A percentile compares a stretch with the other conserved stretches of the same genome.
phyloP scores from a whole-genome alignment of 2,797 vertebrate genomes.

The Sitta carolinensis region DNA sequence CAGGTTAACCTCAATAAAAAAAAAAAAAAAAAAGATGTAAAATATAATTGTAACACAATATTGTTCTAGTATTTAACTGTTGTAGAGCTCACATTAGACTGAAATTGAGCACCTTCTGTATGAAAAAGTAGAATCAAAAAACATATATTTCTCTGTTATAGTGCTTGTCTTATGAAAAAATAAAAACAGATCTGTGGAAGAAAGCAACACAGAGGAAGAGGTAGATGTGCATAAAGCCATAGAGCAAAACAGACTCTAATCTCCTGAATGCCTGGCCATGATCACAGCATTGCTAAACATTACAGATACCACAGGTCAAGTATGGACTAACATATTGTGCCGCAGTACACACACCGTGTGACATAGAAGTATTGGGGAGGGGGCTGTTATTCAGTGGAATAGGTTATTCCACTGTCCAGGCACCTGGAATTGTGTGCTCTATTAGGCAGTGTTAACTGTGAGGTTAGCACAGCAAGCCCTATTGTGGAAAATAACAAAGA shows the following conservation, averaged over 20 bases:
- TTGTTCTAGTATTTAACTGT: background rate
- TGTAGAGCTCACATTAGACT: background rate
- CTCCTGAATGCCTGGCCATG: background rate
- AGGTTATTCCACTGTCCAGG: background rate
- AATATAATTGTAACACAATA: background rate
- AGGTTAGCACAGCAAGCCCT: background rate
- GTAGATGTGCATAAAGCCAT: background rate
- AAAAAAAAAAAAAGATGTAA: background rate
- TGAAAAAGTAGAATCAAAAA: background rate
- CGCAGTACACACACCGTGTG: background rate
- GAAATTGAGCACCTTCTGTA: background rate
- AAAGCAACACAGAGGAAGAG: background rate
- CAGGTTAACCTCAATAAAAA: background rate
- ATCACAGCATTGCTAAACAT: background rate
- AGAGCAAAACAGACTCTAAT: background rate
- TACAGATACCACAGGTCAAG: background rate
- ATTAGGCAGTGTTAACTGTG: background rate
- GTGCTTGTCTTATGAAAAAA: background rate
- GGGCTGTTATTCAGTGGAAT: background rate
- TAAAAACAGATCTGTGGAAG: background rate
- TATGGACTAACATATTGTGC: background rate
- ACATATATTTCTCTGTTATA: too few species aligned
- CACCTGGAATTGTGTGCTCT: background rate
- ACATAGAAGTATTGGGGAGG: rapidly evolving
- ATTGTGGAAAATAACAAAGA: background rate